Base-by-base conservation (phyloP, 2,888 invertebrate species). In the Cheilosia urbana region DNA sequence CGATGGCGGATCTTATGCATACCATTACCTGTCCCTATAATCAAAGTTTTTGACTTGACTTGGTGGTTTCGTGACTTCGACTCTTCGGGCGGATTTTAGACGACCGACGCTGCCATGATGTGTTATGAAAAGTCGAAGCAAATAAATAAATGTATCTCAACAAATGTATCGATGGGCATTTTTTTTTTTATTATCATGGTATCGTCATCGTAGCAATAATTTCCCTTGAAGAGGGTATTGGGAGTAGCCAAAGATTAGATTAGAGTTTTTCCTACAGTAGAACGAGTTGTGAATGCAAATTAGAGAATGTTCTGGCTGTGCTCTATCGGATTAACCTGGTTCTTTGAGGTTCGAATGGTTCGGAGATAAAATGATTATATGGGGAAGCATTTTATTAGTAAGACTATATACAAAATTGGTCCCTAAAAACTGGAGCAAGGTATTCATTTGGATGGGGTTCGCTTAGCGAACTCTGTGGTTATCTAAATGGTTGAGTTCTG, bases 61-160 rank as follows among this genome's bases (percentile, higher is more conserved):
- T 69, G 65, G 82, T 75, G 71, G 84, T 84, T 80, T 80, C 84
- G 84, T 84, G 84, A 84, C 84, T 84, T 84, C 71, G 60, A 80
- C 51, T 75, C 82, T 77, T 77, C 71, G 66, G 77, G 83, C 82
- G 42, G 13, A 27, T 47, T 17, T 37, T 5, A n/a, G 60, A 53
- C 34, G 49, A 65, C 40, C 40, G 49, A 19, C 27, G 66, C 75
- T 75, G 69, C 63, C 42, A 62, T 60, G 79, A 83, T 73, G 55
- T 83, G 72, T 78, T 83, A 75, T 75, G 79, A 79, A 75, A 66
- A 71, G 63, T 69, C 68, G 63, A 68, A 62, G 65, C 60, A 72
- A 68, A 47, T 68, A 49, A 60, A 42, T 55, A 60, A 66, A 51
- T 76, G 58, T 72, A 66, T 77, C 77, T 68, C 63, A 60, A 69